phyloP scores from a whole-genome alignment of 2,888 invertebrate species.

The Furcula furcula region DNA sequence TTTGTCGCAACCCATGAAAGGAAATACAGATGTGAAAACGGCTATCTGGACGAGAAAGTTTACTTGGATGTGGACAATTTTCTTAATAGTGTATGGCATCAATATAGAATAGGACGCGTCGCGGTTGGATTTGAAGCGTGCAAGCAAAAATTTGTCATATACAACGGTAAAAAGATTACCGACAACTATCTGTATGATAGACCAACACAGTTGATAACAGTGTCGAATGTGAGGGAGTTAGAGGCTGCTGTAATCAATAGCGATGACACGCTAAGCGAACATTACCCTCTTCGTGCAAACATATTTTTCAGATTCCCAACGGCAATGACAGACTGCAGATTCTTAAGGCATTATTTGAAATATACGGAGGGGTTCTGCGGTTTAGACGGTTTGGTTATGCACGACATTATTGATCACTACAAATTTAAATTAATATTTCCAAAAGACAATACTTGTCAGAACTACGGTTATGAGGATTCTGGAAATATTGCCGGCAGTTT shows the following conservation, averaged over 20 bases:
- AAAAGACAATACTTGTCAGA: slow-evolving; percentile 15
- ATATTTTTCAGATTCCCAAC: slow-evolving; percentile 53
- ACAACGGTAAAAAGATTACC: slow-evolving; percentile 29
- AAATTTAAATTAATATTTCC: slow-evolving; percentile 36
- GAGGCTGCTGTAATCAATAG: slow-evolving; percentile 12
- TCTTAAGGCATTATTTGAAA: slow-evolving; percentile 32
- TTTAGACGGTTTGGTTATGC: slow-evolving; percentile 47
- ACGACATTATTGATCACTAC: slow-evolving; percentile 39
- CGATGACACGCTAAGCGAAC: slow-evolving; percentile 23
- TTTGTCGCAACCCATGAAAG: slow-evolving; percentile 33
- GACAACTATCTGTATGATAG: slow-evolving; percentile 36
- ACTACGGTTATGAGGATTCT: slow-evolving; percentile 32
- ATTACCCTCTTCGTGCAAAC: slow-evolving; percentile 42
- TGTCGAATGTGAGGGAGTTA: slow-evolving; percentile 15
- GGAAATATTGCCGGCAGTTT: slow-evolving; percentile 38
- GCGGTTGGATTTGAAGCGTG: slow-evolving; percentile 41
- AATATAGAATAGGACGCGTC: slow-evolving; percentile 28
- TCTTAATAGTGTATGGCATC: slow-evolving; percentile 46
- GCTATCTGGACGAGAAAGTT: slow-evolving; percentile 22
- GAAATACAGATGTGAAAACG: slow-evolving; percentile 32
- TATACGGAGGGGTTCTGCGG: slow-evolving; percentile 42
- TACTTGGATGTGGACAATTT: slow-evolving; percentile 28
- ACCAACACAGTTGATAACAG: slow-evolving; percentile 32
- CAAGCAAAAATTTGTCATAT: slow-evolving; percentile 32
- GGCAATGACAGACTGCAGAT: slow-evolving; percentile 36